phyloP scores from a whole-genome alignment of 2,113 vertebrate species.

The Chelonoidis abingdonii region DNA sequence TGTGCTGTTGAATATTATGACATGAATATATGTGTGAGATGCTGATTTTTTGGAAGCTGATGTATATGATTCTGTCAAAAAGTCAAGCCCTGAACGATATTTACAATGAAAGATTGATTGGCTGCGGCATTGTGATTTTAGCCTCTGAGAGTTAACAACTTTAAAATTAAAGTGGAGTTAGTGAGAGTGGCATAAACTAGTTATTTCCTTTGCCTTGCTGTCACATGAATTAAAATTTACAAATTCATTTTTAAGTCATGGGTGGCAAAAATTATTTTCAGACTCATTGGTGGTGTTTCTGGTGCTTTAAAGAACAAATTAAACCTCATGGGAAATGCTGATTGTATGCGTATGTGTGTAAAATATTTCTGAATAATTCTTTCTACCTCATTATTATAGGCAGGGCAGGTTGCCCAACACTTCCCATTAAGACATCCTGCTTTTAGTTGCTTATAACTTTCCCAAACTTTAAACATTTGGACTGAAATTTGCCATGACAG shows the following conservation, averaged over 20 bases:
- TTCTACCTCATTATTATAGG: neutral
- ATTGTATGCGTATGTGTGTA: fast-evolving
- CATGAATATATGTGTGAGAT: neutral
- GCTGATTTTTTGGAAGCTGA: neutral
- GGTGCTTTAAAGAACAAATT: neutral
- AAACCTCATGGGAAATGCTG: neutral
- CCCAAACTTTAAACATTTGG: neutral
- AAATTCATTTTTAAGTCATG: neutral
- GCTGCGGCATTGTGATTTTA: neutral
- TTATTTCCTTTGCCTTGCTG: neutral
- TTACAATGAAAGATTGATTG: neutral
- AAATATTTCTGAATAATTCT: neutral
- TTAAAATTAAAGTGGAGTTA: neutral
- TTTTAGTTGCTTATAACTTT: neutral
- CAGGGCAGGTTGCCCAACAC: neutral
- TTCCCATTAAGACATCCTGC: neutral
- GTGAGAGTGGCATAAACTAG: neutral
- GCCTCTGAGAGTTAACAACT: neutral
- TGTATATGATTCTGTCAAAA: neutral
- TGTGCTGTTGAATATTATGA: neutral
- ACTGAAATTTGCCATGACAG: neutral
- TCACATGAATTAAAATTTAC: neutral
- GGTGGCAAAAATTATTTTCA: neutral
- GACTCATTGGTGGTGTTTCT: neutral
- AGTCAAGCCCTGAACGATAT: neutral